phyloP scores from a whole-genome alignment of 1,140 invertebrate species.

The Danaus plexippus region DNA sequence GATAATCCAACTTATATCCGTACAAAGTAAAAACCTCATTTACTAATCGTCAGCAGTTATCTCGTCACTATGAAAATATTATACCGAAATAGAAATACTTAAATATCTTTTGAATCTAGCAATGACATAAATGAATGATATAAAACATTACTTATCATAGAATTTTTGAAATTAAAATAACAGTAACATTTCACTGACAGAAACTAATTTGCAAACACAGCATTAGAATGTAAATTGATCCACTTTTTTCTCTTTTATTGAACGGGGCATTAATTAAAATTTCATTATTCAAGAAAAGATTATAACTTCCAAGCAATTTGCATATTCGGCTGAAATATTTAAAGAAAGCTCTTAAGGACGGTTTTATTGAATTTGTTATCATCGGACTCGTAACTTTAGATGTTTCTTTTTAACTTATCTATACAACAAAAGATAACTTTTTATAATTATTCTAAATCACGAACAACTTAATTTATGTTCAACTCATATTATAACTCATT shows the following conservation, averaged over 20 bases:
- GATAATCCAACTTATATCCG: no score
- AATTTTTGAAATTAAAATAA: background rate
- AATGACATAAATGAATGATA: no score
- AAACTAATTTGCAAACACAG: slow-evolving; percentile 28
- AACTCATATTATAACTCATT: no score
- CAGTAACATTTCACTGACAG: background rate
- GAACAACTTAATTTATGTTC: no score
- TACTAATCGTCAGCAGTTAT: no score
- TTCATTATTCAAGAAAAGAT: slow-evolving; percentile 60
- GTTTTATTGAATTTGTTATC: slow-evolving; percentile 54
- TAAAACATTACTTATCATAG: no score
- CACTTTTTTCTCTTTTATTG: slow-evolving; percentile 34
- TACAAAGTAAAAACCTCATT: no score
- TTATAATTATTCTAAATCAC: no score
- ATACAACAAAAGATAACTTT: background rate
- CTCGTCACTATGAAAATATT: no score
- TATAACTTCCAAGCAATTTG: slow-evolving; percentile 58
- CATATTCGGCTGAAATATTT: slow-evolving; percentile 56
- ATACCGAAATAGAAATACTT: no score
- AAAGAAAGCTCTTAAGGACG: slow-evolving; percentile 42
- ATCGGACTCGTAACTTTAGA: slow-evolving; percentile 18
- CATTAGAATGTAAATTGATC: slow-evolving; percentile 16
- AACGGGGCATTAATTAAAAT: slow-evolving; percentile 55
- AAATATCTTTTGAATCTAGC: no score
- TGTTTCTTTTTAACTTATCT: no score